phyloP scores from a whole-genome alignment of 2,888 invertebrate genomes.

The Branchipolynoe longqiensis region DNA sequence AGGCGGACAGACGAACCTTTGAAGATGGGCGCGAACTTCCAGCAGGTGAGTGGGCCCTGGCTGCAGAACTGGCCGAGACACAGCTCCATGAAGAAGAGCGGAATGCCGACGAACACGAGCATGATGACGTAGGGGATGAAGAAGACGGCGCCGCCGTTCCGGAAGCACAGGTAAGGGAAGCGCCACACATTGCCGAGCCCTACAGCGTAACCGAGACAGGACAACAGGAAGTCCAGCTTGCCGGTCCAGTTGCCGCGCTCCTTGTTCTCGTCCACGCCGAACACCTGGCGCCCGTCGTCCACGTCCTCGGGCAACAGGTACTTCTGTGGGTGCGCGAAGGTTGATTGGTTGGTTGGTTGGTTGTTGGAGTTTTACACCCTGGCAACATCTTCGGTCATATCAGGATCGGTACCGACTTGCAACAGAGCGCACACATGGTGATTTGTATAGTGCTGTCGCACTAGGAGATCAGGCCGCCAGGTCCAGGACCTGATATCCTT shows the following conservation, averaged over 20 bases:
- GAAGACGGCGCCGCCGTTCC: slow-evolving; percentile 80
- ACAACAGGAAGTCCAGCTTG: slow-evolving; percentile 83
- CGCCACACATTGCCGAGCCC: slow-evolving; percentile 84
- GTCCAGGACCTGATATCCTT: too few relatives aligned
- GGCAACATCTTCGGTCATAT: too few relatives aligned
- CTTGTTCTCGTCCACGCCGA: slow-evolving; percentile 82
- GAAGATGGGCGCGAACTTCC: slow-evolving; percentile 60
- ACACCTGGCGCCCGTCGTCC: slow-evolving; percentile 51
- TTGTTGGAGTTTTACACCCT: too few relatives aligned
- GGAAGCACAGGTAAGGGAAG: slow-evolving; percentile 84
- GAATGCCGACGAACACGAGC: slow-evolving; percentile 79
- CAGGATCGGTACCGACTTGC: too few relatives aligned
- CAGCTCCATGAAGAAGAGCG: slow-evolving; percentile 80
- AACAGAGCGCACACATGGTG: too few relatives aligned
- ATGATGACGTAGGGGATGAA: slow-evolving; percentile 80
- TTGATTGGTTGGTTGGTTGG: too few relatives aligned
- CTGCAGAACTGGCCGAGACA: slow-evolving; percentile 80
- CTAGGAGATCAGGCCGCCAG: too few relatives aligned
- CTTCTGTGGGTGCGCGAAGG: too few relatives aligned
- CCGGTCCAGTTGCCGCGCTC: slow-evolving; percentile 83
- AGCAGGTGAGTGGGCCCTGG: slow-evolving; percentile 75
- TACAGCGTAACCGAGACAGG: slow-evolving; percentile 77
- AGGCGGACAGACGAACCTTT: too few relatives aligned
- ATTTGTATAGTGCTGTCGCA: too few relatives aligned
- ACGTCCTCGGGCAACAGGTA: slow-evolving; percentile 47